Base-by-base conservation (phyloP, 2,797 vertebrate species). In the Clarias pachynema region DNA sequence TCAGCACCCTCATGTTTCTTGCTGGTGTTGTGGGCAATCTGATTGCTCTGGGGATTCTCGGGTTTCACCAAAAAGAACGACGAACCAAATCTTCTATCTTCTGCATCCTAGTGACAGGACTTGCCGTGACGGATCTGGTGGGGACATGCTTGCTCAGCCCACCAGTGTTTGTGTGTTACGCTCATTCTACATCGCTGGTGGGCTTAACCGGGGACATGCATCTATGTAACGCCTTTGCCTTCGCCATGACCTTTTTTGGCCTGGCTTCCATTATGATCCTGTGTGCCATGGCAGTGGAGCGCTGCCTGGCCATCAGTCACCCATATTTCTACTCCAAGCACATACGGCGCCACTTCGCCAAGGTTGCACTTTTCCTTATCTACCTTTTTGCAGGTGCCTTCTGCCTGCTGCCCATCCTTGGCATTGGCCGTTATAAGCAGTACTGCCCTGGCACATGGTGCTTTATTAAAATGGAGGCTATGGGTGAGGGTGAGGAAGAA, bases 391-490 rank as follows among this genome's bases (percentile, higher is more conserved):
- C 95, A 3, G 75, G 92, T 2, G 78, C 85, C 15, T 97, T 98
- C 90, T 97, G 97, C 85, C 82, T 95, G 0, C 80, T 97, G 92
- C 97, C 97, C 0, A 93, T 95, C 84, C 1, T 88, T 0, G 96
- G 96, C 31, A 92, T 94, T 0, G 97, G 97, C 2, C 92, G 92
- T 15, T 96, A 96, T 89, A 94, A 96, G 87, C 96, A 97, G 92
- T 98, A 97, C 86, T 97, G 96, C 68, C 97, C 97, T 0, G 97
- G 97, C 5, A 98, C 97, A 0, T 98, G 97, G 97, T 98, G 97
- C 87, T 98, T 97, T 89, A 95, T 98, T 59, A 93, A 95, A 84
- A 96, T 98, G 97, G 95, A 96, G 15, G 92, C 93, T 0, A 88
- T 89, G 37, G 90, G 74, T 16, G 89, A 93, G 0, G 85, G 84